Evolutionary conservation across 2,888 invertebrate genomes (phyloP).

Genomic region (Acleris holmiana): DNA sequence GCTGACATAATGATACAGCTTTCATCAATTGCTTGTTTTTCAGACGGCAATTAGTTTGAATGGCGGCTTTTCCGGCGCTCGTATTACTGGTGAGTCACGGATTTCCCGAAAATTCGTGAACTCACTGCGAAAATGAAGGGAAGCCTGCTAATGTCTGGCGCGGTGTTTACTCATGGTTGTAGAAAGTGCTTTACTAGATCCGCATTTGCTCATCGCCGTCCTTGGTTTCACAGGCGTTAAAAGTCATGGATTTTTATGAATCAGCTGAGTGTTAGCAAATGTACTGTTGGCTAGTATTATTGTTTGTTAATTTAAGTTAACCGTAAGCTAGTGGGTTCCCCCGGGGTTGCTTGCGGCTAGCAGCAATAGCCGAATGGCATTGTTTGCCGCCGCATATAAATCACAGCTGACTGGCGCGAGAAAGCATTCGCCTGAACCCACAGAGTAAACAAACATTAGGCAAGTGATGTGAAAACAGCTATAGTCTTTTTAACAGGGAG

Average conservation of each 20-base stretch:
- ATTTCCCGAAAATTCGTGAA: constrained; percentile 74
- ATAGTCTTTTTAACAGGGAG: not conserved
- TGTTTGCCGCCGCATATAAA: constrained; percentile 81
- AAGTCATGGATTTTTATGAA: constrained; percentile 24
- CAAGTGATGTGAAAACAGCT: constrained; percentile 38
- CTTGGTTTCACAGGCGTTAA: constrained; percentile 24
- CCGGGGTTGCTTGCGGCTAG: constrained; percentile 56
- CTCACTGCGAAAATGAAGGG: constrained; percentile 55
- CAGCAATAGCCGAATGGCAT: constrained; percentile 66
- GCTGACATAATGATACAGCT: constrained; percentile 63
- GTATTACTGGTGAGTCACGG: constrained; percentile 73
- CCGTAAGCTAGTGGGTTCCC: constrained; percentile 73
- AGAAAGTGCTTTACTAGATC: constrained; percentile 59
- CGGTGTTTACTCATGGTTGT: constrained; percentile 68
- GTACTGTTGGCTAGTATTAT: constrained; percentile 6
- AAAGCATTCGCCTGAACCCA: constrained; percentile 53
- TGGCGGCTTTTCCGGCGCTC: constrained; percentile 71
- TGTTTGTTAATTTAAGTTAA: constrained; percentile 74
- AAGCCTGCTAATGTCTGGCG: constrained; percentile 71
- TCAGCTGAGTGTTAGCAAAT: constrained; percentile 10
- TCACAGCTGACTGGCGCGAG: constrained; percentile 59
- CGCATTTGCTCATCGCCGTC: constrained; percentile 21
- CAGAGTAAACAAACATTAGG: constrained; percentile 49
- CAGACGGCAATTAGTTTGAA: constrained; percentile 60
- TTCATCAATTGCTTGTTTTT: constrained; percentile 39